Evolutionary conservation across 2,888 invertebrate genomes (phyloP), one percentile per base, ranked within the genome.

Genomic region (Cryptosula pallasiana): DNA sequence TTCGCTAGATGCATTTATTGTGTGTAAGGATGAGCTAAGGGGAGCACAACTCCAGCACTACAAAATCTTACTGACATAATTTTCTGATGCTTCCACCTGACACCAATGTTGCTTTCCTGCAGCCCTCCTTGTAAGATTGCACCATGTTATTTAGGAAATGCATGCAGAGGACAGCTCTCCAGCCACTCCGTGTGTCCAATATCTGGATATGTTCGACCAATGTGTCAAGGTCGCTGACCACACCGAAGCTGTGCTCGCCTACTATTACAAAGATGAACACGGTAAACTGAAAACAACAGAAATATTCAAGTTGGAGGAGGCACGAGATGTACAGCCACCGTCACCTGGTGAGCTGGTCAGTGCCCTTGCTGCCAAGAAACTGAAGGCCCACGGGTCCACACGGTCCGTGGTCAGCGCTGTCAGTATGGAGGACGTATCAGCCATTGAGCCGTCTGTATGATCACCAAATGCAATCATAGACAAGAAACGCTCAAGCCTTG

Each of bases 251-350:
- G 87, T 93, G 9, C 92, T 95, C 87, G 91, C 94, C 0, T 95
- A 92, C 86, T 94, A 95, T 86, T 95, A 94, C 83, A 89, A 92
- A 82, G 94, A 94, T 83, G 90, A 91, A 78, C 90, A 92, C 79
- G 92, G 93, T 84, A 91, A 92, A 88, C 91, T 82, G 69, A 73
- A 76, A 69, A 73, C 74, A 29, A 69, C 74, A 16, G 75, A 75
- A 69, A 74, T 75, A 0, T 77, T 71, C 55, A 29, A 29, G 34
- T n/a, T 63, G 3, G 63, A 63, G 32, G 63, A 63, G 27, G 29
- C 27, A 27, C 25, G 9, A 9, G 29, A 5, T 29, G 34, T 25
- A 5, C 32, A 2, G n/a, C 9, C 63, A 32, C 63, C 63, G 3
- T 63, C 63, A 25, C 32, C 63, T 5, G 20, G 13, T 34, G 63